Base-by-base conservation (phyloP, 2,113 vertebrate genomes). In the Prietella phreatophila region DNA sequence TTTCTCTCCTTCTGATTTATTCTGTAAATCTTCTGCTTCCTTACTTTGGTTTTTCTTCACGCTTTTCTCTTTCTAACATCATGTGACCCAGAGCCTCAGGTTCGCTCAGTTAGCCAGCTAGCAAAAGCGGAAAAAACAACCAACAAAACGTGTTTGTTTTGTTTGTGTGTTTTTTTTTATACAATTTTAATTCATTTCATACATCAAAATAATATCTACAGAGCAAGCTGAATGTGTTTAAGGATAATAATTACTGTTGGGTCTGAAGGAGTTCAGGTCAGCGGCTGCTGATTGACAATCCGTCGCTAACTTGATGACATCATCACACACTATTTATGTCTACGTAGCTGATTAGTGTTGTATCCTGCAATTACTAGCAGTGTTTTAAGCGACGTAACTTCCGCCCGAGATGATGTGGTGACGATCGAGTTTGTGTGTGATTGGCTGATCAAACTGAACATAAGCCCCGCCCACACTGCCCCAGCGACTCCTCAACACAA, bases 121-220 rank as follows among this genome's bases (percentile, higher is more conserved):
- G 22, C 61, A 65, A 1, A 25, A 63, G 22, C 25, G 63, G n/a
- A 13, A n/a, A 9, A 11, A n/a, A 2, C 27, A 2, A 22, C 15
- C 33, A 50, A n/a, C 4, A 20, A 22, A 60, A 58, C 5, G 8
- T 30, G 5, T 56, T 55, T 80, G 0, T 20, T 61, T 61, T 36
- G 36, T n/a, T n/a, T n/a, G n/a, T n/a, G 36, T 1, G 25, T 0
- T 20, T 61, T 61, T 39, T 79, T 0, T 33, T 42, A 61, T 42
- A 42, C 20, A 61, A 82, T 61, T 82, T 82, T 61, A 60, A 39
- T 82, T 25, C 17, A 36, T 61, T 82, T 82, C 36, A 15, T 61
- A 82, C 80, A 82, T 42, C 36, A 82, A 13, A 56, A 6, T 42
- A 22, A 61, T 82, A 82, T 82, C 61, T 82, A 82, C 80, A 82